Conservation (phyloP, 2,113 vertebrate genomes). For the Ictidomys tridecemlineatus region DNA sequence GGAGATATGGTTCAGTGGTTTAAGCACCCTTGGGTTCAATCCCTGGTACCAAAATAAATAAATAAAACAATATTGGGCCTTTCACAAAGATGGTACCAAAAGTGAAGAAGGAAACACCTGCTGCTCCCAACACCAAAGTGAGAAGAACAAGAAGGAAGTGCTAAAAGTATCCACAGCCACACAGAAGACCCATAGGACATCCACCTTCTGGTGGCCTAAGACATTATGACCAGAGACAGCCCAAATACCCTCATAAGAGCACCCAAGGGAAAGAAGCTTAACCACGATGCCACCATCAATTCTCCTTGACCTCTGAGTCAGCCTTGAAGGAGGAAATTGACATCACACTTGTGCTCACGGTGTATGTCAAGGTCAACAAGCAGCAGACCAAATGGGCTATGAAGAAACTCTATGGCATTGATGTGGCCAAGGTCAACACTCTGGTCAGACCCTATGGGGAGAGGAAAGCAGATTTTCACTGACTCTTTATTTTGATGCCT, state of each 20-base stretch:
- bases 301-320: neutral
- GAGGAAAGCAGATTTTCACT: neutral
- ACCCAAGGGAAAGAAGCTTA: neutral
- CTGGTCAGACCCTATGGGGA: neutral
- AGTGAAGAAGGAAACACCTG: neutral
- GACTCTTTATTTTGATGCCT: neutral
- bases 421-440: neutral
- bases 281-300: neutral
- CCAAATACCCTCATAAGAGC: neutral
- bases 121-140: neutral
- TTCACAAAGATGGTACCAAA: neutral
- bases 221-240: neutral
- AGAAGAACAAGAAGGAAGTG: neutral
- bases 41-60: no score
- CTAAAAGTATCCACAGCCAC: neutral
- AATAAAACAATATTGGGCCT: neutral
- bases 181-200: no score
- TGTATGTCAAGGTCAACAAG: neutral
- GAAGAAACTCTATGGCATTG: neutral
- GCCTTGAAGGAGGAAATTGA: neutral
- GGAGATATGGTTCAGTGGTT: no score
- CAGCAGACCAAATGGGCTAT: neutral
- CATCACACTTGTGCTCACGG: neutral
- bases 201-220: neutral
- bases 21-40: no score